phyloP scores from a whole-genome alignment of 2,113 vertebrate species.

The Pyrgilauda ruficollis region DNA sequence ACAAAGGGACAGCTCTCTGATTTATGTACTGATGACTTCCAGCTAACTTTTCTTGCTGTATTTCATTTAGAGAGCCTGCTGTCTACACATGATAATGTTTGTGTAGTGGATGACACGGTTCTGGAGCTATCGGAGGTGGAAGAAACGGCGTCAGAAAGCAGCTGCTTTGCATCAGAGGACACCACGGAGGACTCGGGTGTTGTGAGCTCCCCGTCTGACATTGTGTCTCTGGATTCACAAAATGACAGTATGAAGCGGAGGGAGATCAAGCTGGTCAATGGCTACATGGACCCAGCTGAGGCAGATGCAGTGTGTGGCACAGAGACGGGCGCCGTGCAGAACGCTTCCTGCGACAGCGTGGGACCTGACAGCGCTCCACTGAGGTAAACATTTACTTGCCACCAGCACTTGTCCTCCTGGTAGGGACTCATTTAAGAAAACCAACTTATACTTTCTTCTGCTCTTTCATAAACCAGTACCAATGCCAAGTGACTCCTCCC shows the following conservation, averaged over 20 bases:
- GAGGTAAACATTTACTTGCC: constrained; percentile 56
- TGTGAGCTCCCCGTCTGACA: constrained; percentile 81
- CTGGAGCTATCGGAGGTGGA: constrained; percentile 63
- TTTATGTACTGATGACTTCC: not conserved
- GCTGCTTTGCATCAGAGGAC: constrained; percentile 86
- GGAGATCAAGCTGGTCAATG: constrained; percentile 62
- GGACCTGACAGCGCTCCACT: constrained; percentile 53
- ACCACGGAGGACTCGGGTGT: constrained; percentile 83
- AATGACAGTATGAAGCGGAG: constrained; percentile 70
- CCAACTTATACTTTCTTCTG: not conserved
- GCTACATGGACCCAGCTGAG: constrained; percentile 53
- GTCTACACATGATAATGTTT: constrained; percentile 48
- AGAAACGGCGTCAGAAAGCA: constrained; percentile 82
- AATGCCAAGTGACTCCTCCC: constrained; percentile 51
- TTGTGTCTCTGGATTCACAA: constrained; percentile 79
- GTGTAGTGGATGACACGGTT: constrained; percentile 46
- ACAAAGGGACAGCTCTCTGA: not conserved
- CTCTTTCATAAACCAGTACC: constrained; percentile 27
- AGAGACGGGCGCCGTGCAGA: constrained; percentile 24
- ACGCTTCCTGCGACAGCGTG: constrained; percentile 53
- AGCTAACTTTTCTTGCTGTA: constrained; percentile 44
- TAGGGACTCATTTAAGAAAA: constrained; percentile 15
- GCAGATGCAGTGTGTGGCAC: not conserved
- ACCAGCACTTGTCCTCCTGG: not conserved
- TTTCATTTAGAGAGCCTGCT: constrained; percentile 78